phyloP scores from a whole-genome alignment of 2,113 vertebrate genomes.

The Rhea americana region DNA sequence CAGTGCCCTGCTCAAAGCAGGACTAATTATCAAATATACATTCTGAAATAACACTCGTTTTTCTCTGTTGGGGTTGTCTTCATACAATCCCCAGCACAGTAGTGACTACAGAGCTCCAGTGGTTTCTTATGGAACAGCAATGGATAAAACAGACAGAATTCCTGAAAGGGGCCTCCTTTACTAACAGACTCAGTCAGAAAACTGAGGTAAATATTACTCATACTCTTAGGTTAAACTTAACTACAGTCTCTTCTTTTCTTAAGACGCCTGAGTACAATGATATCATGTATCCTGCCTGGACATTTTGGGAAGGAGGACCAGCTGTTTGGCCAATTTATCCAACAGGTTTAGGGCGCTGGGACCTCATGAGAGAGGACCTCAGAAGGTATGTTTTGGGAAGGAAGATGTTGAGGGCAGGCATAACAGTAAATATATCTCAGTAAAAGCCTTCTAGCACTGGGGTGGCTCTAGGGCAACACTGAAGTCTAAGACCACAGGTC shows the following conservation, averaged over 20 bases:
- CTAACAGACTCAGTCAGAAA: neutral
- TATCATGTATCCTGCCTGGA: constrained; percentile 99
- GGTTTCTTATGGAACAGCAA: neutral
- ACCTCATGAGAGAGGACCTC: constrained; percentile 93
- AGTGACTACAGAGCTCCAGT: neutral
- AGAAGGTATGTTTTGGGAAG: constrained; percentile 77
- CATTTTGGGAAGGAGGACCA: constrained; percentile 98
- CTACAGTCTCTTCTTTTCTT: constrained; percentile 11
- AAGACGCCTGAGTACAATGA: constrained; percentile 93
- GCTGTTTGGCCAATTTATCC: constrained; percentile 99
- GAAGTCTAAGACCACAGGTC: neutral
- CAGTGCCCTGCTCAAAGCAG: neutral
- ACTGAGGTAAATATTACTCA: neutral
- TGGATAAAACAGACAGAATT: rapidly evolving
- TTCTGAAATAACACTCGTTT: neutral
- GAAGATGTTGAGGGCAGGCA: neutral
- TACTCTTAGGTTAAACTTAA: neutral
- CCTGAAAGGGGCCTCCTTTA: rapidly evolving
- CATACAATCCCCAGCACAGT: neutral
- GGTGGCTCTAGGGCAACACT: neutral
- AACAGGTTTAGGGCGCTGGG: constrained; percentile 95
- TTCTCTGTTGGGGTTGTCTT: neutral
- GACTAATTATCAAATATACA: neutral
- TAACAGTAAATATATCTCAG: neutral
- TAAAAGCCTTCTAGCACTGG: neutral